Conservation (phyloP, 2,888 invertebrate genomes). For the Cenopis cana region DNA sequence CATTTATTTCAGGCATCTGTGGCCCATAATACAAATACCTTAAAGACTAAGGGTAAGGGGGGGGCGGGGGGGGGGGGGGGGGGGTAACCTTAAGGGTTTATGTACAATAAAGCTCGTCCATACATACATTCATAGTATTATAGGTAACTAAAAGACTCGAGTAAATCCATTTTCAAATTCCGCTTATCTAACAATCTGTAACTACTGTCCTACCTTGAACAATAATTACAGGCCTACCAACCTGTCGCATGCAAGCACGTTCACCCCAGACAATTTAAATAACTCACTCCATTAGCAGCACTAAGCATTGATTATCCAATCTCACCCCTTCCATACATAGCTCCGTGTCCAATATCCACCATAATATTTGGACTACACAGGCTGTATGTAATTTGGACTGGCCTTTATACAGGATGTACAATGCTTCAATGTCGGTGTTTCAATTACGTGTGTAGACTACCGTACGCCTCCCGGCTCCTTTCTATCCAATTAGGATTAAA, state of each 20-base stretch:
- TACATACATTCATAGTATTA: too few species aligned
- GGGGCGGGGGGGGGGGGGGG: too few species aligned
- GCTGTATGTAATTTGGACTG: slow-evolving; percentile 37
- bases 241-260: slow-evolving; percentile 1
- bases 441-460: slow-evolving; percentile 69
- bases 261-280: slow-evolving; percentile 27
- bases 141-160: too few species aligned
- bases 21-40: too few species aligned
- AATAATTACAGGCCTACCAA: slow-evolving; percentile 8
- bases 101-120: too few species aligned
- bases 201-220: neutral
- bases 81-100: too few species aligned
- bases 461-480: slow-evolving; percentile 64
- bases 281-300: slow-evolving; percentile 30
- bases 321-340: slow-evolving; percentile 11
- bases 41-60: too few species aligned
- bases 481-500: slow-evolving; percentile 78
- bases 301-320: slow-evolving; percentile 37
- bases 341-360: slow-evolving; percentile 20
- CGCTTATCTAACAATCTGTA: neutral
- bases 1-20: too few species aligned
- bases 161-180: too few species aligned
- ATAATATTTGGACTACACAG: slow-evolving; percentile 35
- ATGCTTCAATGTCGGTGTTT: slow-evolving; percentile 57
- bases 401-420: slow-evolving; percentile 35